phyloP scores from a whole-genome alignment of 2,888 invertebrate species.

The Balanococcus diminutus region DNA sequence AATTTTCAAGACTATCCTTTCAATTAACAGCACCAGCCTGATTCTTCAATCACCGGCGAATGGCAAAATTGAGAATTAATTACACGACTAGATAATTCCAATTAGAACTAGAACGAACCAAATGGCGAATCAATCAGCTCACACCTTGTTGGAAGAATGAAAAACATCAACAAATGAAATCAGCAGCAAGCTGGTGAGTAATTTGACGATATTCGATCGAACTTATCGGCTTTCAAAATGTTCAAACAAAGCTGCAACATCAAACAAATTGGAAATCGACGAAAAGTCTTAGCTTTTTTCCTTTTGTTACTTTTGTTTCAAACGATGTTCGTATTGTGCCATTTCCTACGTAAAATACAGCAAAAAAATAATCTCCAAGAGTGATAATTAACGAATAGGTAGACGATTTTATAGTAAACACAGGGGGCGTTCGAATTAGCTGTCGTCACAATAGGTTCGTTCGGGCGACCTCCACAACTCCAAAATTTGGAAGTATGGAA shows the following conservation, averaged over 20 bases:
- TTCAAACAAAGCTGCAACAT: background rate
- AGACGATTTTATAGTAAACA: background rate
- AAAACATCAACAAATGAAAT: conserved; percentile 15
- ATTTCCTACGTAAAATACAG: conserved; percentile 14
- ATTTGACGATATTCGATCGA: conserved; percentile 5
- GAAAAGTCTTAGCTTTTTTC: background rate
- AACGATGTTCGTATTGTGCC: background rate
- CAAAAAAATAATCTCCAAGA: background rate
- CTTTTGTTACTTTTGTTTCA: conserved; percentile 14
- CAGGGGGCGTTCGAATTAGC: background rate
- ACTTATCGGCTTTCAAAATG: conserved; percentile 12
- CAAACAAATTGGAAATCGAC: background rate
- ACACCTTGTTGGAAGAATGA: background rate
- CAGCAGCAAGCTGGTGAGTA: background rate
- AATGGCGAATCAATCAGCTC: background rate
- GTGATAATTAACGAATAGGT: background rate
- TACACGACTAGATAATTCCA: background rate
- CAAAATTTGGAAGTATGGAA: too few species aligned
- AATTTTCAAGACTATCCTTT: background rate
- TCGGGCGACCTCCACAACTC: too few species aligned
- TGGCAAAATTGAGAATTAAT: background rate
- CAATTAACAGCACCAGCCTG: background rate
- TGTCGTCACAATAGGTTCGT: too few species aligned
- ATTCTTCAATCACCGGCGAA: background rate
- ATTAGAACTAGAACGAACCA: background rate